Conservation (phyloP, 2,888 invertebrate species). For the Drosophila multiciliata region DNA sequence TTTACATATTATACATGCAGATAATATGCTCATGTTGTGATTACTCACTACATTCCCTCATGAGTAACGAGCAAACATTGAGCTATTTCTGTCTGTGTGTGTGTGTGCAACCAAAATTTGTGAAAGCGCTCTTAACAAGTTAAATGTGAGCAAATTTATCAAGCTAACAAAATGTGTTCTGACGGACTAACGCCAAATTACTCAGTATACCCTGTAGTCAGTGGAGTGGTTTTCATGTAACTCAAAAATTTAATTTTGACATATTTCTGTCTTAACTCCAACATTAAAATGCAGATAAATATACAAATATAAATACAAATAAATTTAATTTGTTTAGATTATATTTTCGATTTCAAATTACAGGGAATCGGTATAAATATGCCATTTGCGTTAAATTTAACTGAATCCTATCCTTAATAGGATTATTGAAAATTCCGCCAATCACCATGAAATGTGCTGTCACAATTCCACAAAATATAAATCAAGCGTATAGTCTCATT, state of each 20-base stretch:
- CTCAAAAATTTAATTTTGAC: too few relatives aligned
- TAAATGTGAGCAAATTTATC: conserved; percentile 70
- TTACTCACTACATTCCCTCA: conserved; percentile 45
- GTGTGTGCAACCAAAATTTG: conserved; percentile 53
- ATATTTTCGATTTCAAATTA: not conserved
- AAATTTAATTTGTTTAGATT: not conserved
- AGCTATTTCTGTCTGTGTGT: conserved; percentile 18
- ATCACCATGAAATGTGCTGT: not conserved
- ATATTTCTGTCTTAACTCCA: not conserved
- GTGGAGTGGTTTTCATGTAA: not conserved
- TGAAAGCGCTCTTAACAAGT: conserved; percentile 63
- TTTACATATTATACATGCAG: conserved; percentile 3
- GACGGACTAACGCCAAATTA: not conserved
- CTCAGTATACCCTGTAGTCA: conserved; percentile 7
- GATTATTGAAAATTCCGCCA: not conserved
- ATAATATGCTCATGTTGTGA: conserved; percentile 6
- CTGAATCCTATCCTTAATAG: not conserved
- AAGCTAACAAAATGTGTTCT: conserved; percentile 33
- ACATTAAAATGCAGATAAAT: not conserved
- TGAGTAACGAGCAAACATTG: conserved; percentile 62
- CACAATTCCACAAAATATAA: not conserved
- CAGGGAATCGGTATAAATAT: not conserved
- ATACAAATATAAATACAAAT: not conserved
- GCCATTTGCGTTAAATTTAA: not conserved
- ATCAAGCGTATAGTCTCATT: not conserved